Evolutionary conservation across 2,888 invertebrate species (phyloP), one percentile per base, ranked within the genome.

Genomic region (Spodoptera exigua): DNA sequence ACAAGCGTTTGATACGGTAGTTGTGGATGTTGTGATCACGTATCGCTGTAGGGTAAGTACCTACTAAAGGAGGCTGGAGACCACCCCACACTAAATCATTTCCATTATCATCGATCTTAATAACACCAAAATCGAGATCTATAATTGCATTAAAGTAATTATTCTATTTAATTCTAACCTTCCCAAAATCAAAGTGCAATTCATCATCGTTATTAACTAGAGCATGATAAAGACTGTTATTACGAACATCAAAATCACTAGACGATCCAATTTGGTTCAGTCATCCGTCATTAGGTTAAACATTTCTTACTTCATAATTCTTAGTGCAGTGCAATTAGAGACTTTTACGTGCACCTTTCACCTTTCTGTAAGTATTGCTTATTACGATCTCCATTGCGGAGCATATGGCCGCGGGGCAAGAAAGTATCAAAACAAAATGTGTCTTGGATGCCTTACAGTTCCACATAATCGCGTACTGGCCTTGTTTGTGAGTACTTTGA

Each of bases 301-400:
- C 46, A 57, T 47, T 69, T 61, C 60, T 62, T 67, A 66, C 70
- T 73, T 78, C 56, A 64, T 76, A 61, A 73, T 68, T 80, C 75
- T 58, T 59, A 64, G 74, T 78, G 70, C 68, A 65, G 61, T 67
- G 74, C 74, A 78, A 78, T 74, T 68, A 78, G 62, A 64, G 54
- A 71, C 60, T 72, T 78, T 81, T 61, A 71, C 61, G 62, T 64
- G 69, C 76, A 84, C 87, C 88, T 89, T 88, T 89, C 87, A 88
- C 88, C 84, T 76, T 46, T 57, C 34, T 61, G 44, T 45, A 46
- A 34, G 46, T 58, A 44, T 82, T 65, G 43, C 44, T 66, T 51
- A 55, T 60, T 78, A 77, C 58, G 64, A 74, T 74, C 68, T 81
- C 83, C 84, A 84, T 78, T 82, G 82, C 81, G 58, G 76, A 62